Percentiles rank a stretch among this genome's conserved stretches.
Evolutionary conservation across 2,797 vertebrate genomes (phyloP).

Genomic region (Lophotriccus pileatus): DNA sequence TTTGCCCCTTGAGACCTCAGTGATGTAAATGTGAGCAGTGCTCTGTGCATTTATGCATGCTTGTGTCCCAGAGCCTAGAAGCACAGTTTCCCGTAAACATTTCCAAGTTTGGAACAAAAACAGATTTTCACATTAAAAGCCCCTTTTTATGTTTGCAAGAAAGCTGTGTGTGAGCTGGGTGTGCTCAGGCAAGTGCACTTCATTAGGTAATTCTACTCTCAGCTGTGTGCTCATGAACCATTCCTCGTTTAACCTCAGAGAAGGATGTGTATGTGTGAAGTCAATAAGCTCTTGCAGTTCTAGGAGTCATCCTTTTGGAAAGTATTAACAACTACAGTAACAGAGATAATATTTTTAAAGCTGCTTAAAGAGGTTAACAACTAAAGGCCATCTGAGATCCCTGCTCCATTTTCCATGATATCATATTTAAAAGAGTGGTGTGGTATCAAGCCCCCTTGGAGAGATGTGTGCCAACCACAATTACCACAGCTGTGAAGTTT

Average conservation of each 20-base stretch:
- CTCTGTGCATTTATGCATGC: conserved; percentile 2
- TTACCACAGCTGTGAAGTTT: neutral
- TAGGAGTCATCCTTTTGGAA: neutral
- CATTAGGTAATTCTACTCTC: conserved; percentile 45
- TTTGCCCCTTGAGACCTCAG: neutral
- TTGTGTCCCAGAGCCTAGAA: neutral
- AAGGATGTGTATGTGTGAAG: neutral
- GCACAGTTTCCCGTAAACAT: conserved; percentile 17
- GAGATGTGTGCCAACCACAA: neutral
- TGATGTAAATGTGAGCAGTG: neutral
- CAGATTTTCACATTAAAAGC: conserved; percentile 34
- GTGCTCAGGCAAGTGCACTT: conserved; percentile 29
- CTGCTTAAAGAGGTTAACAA: neutral
- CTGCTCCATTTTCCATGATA: neutral
- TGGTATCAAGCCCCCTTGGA: neutral
- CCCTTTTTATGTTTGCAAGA: neutral
- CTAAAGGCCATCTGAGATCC: neutral
- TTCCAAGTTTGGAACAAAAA: conserved; percentile 8
- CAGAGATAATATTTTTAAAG: conserved; percentile 1
- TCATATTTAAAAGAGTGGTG: neutral
- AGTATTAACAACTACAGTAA: neutral
- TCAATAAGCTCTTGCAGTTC: neutral
- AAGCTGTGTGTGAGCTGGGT: neutral
- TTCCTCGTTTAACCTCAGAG: conserved; percentile 4
- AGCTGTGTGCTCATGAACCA: neutral